These are phyloP conservation scores for Piscicola geometra DNA, from an alignment of 2,888 invertebrate species.

Conservation along the genomic window DNA sequence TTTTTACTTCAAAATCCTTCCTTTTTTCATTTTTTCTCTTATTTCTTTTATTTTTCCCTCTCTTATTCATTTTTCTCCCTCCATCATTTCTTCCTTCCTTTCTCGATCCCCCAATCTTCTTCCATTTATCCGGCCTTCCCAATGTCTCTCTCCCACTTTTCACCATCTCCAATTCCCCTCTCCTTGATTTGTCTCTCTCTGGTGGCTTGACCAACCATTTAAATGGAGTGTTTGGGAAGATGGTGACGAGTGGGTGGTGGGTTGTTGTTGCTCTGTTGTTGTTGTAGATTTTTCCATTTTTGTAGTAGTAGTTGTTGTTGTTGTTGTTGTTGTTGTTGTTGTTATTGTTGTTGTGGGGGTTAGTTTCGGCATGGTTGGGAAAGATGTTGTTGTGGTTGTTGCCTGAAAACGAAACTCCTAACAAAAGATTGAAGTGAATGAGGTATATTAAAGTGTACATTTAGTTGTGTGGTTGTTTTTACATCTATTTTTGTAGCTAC, in stretches of 20 bases:
- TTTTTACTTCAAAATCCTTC: no score
- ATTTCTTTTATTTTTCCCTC: no score
- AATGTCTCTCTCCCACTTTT: no score
- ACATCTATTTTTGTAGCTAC: background rate
- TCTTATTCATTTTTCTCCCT: no score
- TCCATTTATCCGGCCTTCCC: no score
- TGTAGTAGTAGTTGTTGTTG: background rate
- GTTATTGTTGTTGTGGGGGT: background rate
- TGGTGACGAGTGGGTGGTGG: background rate
- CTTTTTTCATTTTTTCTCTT: no score
- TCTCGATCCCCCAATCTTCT: no score
- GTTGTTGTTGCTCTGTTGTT: background rate
- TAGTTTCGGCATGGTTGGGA: background rate
- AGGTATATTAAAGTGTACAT: background rate
- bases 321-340: background rate
- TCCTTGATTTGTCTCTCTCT: background rate
- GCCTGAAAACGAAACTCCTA: no score
- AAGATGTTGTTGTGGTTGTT: background rate
- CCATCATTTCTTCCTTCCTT: no score
- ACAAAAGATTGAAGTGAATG: background rate
- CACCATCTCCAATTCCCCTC: no score
- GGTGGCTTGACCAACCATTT: background rate
- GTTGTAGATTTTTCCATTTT: background rate
- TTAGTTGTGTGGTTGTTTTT: slow-evolving; percentile 2
- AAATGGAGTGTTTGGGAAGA: background rate